Base-by-base conservation (phyloP, 1,140 invertebrate species). In the Diorhabda sublineata region DNA sequence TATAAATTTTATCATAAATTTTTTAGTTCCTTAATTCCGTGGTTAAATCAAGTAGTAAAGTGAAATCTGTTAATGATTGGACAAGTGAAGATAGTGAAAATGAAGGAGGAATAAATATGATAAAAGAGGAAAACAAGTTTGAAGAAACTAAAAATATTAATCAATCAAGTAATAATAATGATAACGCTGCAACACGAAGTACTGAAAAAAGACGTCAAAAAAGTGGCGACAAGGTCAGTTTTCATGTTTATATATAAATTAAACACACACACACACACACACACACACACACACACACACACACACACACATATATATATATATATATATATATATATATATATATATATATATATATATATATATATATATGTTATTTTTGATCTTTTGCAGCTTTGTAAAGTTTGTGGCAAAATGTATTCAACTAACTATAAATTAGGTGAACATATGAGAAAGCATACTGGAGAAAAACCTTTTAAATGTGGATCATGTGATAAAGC, bases 401-500 rank as follows among this genome's bases (percentile, higher is more conserved):
- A 78, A 6, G 83, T 84, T 5, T 88, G 87, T 70, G 86, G 85
- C 0, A 87, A 88, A 75, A 80, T 83, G 8, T 87, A 87, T 74
- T 81, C 84, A 60, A 86, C 86, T 1, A 87, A 87, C 78, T 87
- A 87, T 66, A 87, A 91, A 76, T 77, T 91, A n/a, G 87, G 88
- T 70, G 90, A 90, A 57, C 91, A 92, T 74, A 90, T 91, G 88
- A 80, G 89, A n/a, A 87, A 86, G 70, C 90, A 92, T 72, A 91
- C 90, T 0, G 90, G 90, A 0, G 90, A 92, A 76, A 90, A 91
- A 75, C 90, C 90, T 5, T 92, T 88, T 79, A 85, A 90, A 67
- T 93, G 91, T 81, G 81, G 83, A 8, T 83, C 87, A 11, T 92
- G 91, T 78, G 88, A 89, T 3, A 92, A 92, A 77, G 85, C 87